A percentile compares a stretch with the other conserved stretches of the same genome.
Evolutionary conservation across 2,888 invertebrate species (phyloP).

Genomic region (Pristionchus maxplancki): DNA sequence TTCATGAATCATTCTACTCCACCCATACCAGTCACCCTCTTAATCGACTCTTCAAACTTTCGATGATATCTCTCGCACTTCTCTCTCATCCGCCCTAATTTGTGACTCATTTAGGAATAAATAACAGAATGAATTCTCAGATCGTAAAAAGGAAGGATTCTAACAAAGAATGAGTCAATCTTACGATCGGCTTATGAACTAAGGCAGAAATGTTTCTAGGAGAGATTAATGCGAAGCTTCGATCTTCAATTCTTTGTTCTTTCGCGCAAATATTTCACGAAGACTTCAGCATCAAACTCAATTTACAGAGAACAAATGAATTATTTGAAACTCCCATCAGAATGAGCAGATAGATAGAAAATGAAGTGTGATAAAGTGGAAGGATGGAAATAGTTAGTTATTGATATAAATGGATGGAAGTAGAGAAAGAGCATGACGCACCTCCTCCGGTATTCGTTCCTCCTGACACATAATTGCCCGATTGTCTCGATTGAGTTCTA

Average conservation of each 20-base stretch:
- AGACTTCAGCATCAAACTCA: background rate
- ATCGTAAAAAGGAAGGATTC: background rate
- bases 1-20: constrained; percentile 15
- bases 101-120: constrained; percentile 25
- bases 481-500: constrained; percentile 70
- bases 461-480: constrained; percentile 68
- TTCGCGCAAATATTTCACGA: background rate
- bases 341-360: no score
- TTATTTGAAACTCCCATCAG: no score
- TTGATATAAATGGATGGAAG: background rate
- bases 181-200: no score
- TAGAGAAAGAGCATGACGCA: constrained; percentile 31
- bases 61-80: background rate
- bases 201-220: no score
- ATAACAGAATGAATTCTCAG: background rate
- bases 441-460: constrained; percentile 69
- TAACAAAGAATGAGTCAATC: background rate
- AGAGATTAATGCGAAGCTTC: background rate
- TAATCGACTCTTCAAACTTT: background rate
- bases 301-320: no score
- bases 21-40: constrained; percentile 5
- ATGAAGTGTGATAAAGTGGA: background rate
- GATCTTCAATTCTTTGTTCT: background rate
- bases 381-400: background rate
- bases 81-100: constrained; percentile 4